A percentile compares a stretch with the other conserved stretches of the same genome.
Evolutionary conservation across 2,113 vertebrate species (phyloP).

Genomic region (Eupsittula cactorum): DNA sequence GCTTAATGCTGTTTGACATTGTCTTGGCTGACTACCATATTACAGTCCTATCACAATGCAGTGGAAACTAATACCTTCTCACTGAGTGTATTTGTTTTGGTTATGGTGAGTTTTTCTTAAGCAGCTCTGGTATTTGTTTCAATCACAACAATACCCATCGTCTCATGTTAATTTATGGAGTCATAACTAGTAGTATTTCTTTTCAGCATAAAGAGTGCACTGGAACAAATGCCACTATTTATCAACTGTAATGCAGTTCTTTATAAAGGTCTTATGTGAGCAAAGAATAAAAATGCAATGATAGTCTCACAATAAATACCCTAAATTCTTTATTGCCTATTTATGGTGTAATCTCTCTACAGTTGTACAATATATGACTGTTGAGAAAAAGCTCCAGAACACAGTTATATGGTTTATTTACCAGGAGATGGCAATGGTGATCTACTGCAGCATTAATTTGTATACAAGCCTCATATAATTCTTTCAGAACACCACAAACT

Average conservation of each 20-base stretch:
- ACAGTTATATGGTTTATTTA: conserved; percentile 59
- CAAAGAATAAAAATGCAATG: conserved; percentile 71
- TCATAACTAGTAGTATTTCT: conserved; percentile 67
- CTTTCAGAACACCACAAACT: background rate
- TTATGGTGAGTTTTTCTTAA: conserved; percentile 19
- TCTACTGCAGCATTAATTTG: conserved; percentile 64
- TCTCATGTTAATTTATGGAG: conserved; percentile 73
- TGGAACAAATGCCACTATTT: conserved; percentile 70
- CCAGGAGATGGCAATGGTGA: conserved; percentile 83
- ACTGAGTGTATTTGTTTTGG: background rate
- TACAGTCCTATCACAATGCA: background rate
- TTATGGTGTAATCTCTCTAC: conserved; percentile 62
- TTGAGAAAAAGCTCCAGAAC: conserved; percentile 48
- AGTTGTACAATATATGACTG: conserved; percentile 51
- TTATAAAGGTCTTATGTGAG: conserved; percentile 68
- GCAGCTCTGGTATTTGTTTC: conserved; percentile 64
- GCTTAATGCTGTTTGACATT: conserved; percentile 17
- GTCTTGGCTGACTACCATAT: conserved; percentile 12
- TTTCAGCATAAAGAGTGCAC: conserved; percentile 57
- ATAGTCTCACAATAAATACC: conserved; percentile 70
- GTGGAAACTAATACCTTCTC: background rate
- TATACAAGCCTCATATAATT: background rate
- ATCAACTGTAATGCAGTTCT: conserved; percentile 68
- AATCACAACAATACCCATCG: conserved; percentile 60
- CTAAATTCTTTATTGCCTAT: conserved; percentile 68